A percentile compares a stretch with the other conserved stretches of the same genome.
Evolutionary conservation across 2,113 vertebrate genomes (phyloP).

Genomic region (Chaenocephalus aceratus): DNA sequence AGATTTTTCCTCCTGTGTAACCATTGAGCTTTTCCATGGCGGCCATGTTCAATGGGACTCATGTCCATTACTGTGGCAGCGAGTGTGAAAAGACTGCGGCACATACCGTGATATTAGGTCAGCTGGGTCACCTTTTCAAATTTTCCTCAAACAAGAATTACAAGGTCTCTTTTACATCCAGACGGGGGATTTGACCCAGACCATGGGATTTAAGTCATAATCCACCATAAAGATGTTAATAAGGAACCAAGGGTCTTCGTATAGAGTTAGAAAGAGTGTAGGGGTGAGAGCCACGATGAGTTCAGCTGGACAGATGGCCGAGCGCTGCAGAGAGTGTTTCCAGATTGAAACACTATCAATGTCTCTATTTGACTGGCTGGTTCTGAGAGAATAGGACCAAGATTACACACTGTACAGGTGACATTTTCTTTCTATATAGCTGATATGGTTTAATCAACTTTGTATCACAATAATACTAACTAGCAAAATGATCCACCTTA

Average conservation of each 20-base stretch:
- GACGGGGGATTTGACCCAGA: conserved; percentile 62
- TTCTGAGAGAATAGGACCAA: background rate
- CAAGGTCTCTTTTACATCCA: conserved; percentile 58
- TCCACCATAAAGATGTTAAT: conserved; percentile 62
- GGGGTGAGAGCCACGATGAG: conserved; percentile 17
- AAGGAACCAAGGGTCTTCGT: conserved; percentile 36
- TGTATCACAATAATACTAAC: background rate
- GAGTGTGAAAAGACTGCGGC: conserved; percentile 42
- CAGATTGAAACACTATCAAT: conserved; percentile 46
- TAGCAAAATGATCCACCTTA: background rate
- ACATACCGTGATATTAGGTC: conserved; percentile 24
- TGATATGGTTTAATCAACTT: background rate
- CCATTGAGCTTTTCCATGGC: conserved; percentile 54
- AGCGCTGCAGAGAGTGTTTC: conserved; percentile 50
- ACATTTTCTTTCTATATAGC: background rate
- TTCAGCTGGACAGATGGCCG: conserved; percentile 54
- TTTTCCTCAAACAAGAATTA: conserved; percentile 58
- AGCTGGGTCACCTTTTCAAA: conserved; percentile 41
- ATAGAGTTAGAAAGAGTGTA: conserved; percentile 30
- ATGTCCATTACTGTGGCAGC: conserved; percentile 37
- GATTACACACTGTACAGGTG: background rate
- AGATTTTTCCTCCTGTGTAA: conserved; percentile 29
- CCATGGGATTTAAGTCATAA: conserved; percentile 50
- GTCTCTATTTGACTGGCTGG: conserved; percentile 38
- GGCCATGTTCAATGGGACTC: conserved; percentile 35